Percentiles rank a stretch among this genome's conserved stretches.
These are phyloP conservation scores for Oxystoma pomonae DNA, from an alignment of 2,888 invertebrate genomes.

Conservation along the genomic window DNA sequence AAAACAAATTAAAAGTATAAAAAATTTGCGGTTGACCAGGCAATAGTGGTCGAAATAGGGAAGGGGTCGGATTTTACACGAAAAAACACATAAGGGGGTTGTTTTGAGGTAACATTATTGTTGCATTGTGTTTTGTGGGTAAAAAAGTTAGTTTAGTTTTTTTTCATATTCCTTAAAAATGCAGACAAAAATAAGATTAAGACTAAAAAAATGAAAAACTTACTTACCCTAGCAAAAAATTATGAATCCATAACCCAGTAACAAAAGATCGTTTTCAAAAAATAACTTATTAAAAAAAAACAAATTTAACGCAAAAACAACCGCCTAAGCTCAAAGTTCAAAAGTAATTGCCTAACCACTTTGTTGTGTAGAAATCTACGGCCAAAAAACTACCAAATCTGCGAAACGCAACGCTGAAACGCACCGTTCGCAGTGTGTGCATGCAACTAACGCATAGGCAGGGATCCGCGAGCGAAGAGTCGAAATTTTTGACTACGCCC, in stretches of 20 bases:
- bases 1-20: neutral
- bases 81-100: no score
- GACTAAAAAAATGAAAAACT: no score
- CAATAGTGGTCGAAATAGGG: no score
- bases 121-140: no score
- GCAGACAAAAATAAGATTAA: no score
- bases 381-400: neutral
- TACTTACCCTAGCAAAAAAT: neutral
- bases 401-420: neutral
- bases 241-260: neutral
- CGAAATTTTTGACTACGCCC: neutral
- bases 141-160: no score
- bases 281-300: neutral
- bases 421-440: neutral
- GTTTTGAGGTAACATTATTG: no score
- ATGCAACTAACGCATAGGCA: neutral
- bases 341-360: neutral
- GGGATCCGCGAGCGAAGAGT: neutral
- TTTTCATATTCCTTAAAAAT: no score
- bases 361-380: neutral
- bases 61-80: no score
- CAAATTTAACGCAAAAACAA: neutral
- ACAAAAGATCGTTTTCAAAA: neutral
- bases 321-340: constrained; percentile 1
- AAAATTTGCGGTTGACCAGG: constrained; percentile 22